Evolutionary conservation across 2,797 vertebrate species (phyloP).

Genomic region (Leucoraja ocellata): DNA sequence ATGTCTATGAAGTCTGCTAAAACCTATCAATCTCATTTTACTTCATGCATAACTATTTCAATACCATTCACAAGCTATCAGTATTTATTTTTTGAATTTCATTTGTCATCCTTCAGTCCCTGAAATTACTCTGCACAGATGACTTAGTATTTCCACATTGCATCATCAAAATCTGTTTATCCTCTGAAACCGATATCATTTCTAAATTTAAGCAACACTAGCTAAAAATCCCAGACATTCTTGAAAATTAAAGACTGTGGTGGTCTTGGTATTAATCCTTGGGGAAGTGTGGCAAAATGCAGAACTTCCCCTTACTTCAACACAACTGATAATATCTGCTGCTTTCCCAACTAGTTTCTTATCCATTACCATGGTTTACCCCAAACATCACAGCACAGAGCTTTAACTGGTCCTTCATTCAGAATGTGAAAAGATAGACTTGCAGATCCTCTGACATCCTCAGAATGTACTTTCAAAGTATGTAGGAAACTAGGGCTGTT

Average conservation of each 20-base stretch:
- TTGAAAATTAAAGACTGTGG: neutral
- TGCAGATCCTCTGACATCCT: neutral
- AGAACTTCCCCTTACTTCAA: neutral
- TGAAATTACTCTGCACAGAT: neutral
- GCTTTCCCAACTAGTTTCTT: neutral
- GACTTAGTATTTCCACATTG: neutral
- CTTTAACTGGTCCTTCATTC: neutral
- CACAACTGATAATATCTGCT: neutral
- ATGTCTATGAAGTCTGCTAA: neutral
- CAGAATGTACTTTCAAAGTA: neutral
- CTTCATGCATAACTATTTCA: neutral
- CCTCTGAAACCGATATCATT: neutral
- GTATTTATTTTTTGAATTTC: neutral
- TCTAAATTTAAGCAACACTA: neutral
- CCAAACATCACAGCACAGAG: neutral
- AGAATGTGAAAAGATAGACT: no score
- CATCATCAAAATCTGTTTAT: neutral
- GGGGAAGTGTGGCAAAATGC: neutral
- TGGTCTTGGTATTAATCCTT: neutral
- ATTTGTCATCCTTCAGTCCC: neutral
- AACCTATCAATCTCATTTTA: neutral
- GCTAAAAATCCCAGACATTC: neutral
- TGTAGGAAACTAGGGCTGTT: no score
- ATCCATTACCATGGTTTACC: neutral
- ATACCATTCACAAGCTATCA: neutral